Percentiles rank a stretch among this genome's conserved stretches.
phyloP scores from a whole-genome alignment of 2,888 invertebrate species.

The Busseola fusca region DNA sequence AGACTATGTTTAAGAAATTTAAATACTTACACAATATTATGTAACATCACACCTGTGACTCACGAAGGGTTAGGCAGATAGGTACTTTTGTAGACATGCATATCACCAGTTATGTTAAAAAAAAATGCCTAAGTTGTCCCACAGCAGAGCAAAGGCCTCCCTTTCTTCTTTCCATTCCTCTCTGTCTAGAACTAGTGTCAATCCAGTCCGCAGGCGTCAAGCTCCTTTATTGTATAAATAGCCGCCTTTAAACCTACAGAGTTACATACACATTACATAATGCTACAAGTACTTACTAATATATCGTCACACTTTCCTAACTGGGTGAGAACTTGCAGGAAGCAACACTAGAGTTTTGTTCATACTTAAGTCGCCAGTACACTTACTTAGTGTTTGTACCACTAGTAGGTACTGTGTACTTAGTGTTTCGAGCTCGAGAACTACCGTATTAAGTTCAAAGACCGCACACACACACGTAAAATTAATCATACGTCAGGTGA shows the following conservation, averaged over 20 bases:
- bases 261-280: not conserved
- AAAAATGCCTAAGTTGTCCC: too few relatives aligned
- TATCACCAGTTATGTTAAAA: not conserved
- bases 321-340: constrained; percentile 39
- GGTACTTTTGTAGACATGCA: not conserved
- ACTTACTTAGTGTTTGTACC: constrained; percentile 38
- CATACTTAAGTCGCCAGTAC: constrained; percentile 32
- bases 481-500: constrained; percentile 13
- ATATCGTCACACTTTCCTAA: constrained; percentile 32
- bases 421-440: constrained; percentile 36
- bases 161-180: too few relatives aligned
- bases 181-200: too few relatives aligned
- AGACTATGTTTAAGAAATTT: not conserved
- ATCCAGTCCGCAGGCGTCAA: too few relatives aligned
- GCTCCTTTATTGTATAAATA: too few relatives aligned
- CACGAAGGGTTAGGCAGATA: not conserved
- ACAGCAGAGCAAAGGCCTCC: too few relatives aligned
- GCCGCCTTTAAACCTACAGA: not conserved
- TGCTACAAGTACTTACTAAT: not conserved
- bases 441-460: constrained; percentile 33
- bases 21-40: not conserved
- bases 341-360: constrained; percentile 45
- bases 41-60: too few relatives aligned
- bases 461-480: not conserved
- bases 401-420: constrained; percentile 31